A percentile compares a stretch with the other conserved stretches of the same genome.
Conservation (phyloP, 1,140 invertebrate species). For the Caenorhabditis remanei region DNA sequence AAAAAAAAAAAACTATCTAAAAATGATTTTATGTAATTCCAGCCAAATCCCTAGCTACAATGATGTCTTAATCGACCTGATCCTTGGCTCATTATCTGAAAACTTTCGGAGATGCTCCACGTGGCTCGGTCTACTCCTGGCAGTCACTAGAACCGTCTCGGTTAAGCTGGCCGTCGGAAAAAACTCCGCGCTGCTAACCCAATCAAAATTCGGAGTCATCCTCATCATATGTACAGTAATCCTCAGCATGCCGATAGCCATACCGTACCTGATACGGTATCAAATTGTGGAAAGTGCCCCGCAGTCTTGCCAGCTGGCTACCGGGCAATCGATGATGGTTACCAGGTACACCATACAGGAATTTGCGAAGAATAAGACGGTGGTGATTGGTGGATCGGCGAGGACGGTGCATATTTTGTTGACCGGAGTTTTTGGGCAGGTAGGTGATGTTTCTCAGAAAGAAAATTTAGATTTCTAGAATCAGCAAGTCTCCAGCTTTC, state of each 20-base stretch:
- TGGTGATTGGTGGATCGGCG: background rate
- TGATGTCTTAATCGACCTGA: background rate
- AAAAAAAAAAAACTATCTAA: too few species aligned
- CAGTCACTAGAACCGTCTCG: background rate
- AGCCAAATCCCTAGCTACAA: background rate
- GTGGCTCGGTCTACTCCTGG: background rate
- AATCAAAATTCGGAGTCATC: constrained; percentile 4
- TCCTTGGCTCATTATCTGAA: background rate
- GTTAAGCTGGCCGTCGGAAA: background rate
- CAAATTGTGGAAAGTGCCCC: background rate
- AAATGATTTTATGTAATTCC: background rate
- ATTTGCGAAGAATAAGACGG: background rate
- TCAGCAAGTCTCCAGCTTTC: too few species aligned
- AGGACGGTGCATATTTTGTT: background rate
- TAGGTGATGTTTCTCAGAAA: background rate
- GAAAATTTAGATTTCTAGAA: background rate
- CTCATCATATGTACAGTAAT: background rate
- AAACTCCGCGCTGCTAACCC: background rate
- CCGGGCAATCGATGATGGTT: background rate
- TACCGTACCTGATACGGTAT: background rate
- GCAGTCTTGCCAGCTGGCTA: background rate
- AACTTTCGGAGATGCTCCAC: constrained; percentile 27
- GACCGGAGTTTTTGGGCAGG: constrained; percentile 14
- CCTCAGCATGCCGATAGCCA: background rate
- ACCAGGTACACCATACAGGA: background rate